Evolutionary conservation across 2,797 vertebrate species (phyloP).

Genomic region (Esox lucius): DNA sequence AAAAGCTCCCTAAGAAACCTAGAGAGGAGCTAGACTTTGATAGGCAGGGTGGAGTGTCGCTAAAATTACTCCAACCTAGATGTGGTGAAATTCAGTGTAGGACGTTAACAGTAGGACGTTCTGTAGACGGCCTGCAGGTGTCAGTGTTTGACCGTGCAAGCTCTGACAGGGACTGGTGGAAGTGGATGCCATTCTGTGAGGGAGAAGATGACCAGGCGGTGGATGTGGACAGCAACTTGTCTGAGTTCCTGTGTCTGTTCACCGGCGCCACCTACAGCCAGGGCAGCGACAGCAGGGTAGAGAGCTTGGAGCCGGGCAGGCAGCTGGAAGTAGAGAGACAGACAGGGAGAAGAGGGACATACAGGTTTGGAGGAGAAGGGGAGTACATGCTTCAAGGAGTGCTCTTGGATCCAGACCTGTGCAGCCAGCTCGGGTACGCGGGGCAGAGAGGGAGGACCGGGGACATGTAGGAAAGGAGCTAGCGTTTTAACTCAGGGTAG

Average conservation of each 20-base stretch:
- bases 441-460: conserved; percentile 12
- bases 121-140: conserved; percentile 53
- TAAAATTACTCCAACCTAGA: too few relatives aligned
- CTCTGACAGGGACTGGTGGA: conserved; percentile 13
- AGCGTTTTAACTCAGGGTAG: not conserved
- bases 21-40: too few relatives aligned
- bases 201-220: conserved; percentile 21
- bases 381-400: not conserved
- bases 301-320: conserved; percentile 7
- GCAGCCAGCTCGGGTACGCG: not conserved
- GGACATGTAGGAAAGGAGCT: conserved; percentile 5
- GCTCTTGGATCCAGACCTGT: conserved; percentile 2
- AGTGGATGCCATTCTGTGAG: conserved; percentile 14
- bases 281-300: not conserved
- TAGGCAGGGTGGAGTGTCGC: too few relatives aligned
- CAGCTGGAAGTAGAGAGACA: conserved; percentile 20
- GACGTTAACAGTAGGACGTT: not conserved
- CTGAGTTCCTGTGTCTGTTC: conserved; percentile 26
- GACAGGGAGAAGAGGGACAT: conserved; percentile 21
- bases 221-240: conserved; percentile 11
- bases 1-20: too few relatives aligned
- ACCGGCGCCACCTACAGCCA: conserved; percentile 25
- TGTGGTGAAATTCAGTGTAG: not conserved
- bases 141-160: conserved; percentile 48
- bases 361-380: conserved; percentile 15